Percentiles rank a stretch among this genome's conserved stretches.
phyloP scores from a whole-genome alignment of 2,113 vertebrate species.

The Tonatia bakeri region DNA sequence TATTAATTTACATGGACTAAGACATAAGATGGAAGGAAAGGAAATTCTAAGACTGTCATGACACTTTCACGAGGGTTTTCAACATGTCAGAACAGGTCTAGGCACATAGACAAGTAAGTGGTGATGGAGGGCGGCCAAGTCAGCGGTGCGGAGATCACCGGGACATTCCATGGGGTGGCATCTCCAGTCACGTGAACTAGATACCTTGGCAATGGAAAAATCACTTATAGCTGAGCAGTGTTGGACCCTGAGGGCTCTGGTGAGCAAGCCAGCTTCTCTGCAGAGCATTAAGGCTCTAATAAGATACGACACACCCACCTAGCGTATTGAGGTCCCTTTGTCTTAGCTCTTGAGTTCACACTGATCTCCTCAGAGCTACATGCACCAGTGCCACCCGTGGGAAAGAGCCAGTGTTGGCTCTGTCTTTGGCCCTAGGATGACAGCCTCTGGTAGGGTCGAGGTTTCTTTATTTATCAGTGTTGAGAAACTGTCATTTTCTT shows the following conservation, averaged over 20 bases:
- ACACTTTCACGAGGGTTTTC: neutral
- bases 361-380: neutral
- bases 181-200: neutral
- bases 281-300: neutral
- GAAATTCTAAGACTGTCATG: neutral
- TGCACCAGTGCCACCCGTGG: too few species aligned
- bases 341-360: neutral
- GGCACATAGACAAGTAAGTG: neutral
- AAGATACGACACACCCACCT: neutral
- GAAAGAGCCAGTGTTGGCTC: neutral
- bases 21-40: neutral
- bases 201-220: neutral
- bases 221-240: neutral
- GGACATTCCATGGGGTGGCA: neutral
- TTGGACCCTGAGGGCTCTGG: neutral
- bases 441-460: neutral
- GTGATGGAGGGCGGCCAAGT: neutral
- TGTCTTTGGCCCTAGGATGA: neutral
- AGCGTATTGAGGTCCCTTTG: neutral
- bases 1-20: neutral
- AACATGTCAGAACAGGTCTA: neutral
- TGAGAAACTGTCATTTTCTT: conserved; percentile 31
- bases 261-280: neutral
- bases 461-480: neutral
- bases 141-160: neutral